phyloP scores from a whole-genome alignment of 1,140 invertebrate species.

The Zaprionus tsacasi region DNA sequence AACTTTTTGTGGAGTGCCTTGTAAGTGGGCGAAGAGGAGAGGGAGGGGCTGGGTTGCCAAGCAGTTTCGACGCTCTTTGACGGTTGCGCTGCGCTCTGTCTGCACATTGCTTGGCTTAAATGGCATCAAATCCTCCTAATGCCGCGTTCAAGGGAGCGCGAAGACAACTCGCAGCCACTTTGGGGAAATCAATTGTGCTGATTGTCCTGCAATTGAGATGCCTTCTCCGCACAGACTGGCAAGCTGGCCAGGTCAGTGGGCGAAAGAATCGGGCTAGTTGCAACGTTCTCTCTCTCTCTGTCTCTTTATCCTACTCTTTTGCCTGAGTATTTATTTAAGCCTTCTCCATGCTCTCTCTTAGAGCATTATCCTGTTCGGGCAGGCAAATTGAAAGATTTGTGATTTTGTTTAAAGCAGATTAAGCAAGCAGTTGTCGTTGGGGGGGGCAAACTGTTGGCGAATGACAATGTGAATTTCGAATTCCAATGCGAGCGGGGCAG shows the following conservation, averaged over 20 bases:
- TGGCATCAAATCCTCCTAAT: constrained; percentile 83
- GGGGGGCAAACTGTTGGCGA: constrained; percentile 14
- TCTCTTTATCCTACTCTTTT: neutral
- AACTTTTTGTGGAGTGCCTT: constrained; percentile 70
- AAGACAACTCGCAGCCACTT: constrained; percentile 60
- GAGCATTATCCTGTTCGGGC: constrained; percentile 48
- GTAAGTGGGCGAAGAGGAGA: neutral
- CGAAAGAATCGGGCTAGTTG: constrained; percentile 30
- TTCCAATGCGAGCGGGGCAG: constrained; percentile 4
- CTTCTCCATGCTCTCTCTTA: constrained; percentile 12
- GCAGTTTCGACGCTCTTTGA: constrained; percentile 34
- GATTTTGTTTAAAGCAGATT: constrained; percentile 31
- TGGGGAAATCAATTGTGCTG: constrained; percentile 82
- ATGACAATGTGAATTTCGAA: constrained; percentile 16
- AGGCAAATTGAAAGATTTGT: constrained; percentile 74
- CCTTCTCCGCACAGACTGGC: neutral
- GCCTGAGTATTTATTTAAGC: constrained; percentile 69
- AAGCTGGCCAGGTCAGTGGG: too few species aligned
- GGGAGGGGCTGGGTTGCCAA: constrained; percentile 36
- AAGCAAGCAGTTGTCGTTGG: constrained; percentile 61
- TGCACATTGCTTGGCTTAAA: constrained; percentile 83
- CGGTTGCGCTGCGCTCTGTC: constrained; percentile 57
- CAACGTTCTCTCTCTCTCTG: constrained; percentile 28
- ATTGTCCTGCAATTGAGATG: constrained; percentile 83
- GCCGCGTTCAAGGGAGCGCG: constrained; percentile 50